These are phyloP conservation scores for Aspidiotus destructor DNA, from an alignment of 2,888 invertebrate genomes.

Conservation along the genomic window DNA sequence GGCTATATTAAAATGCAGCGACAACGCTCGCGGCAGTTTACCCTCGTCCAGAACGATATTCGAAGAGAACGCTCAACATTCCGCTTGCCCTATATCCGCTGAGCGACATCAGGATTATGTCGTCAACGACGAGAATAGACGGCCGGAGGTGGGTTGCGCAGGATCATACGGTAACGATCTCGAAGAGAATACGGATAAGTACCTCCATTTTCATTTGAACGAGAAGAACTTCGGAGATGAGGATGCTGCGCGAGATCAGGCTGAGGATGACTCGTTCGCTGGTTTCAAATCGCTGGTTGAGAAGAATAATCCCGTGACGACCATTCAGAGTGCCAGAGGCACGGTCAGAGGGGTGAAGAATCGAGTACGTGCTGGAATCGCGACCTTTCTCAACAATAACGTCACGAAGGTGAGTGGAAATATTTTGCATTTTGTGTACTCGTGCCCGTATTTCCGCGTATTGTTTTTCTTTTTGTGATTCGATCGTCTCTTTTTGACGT, in stretches of 20 bases:
- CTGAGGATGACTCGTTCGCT: constrained; percentile 55
- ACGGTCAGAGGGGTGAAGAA: constrained; percentile 91
- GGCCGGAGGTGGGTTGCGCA: constrained; percentile 42
- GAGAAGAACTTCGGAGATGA: constrained; percentile 52
- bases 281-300: constrained; percentile 53
- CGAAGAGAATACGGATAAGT: constrained; percentile 59
- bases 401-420: constrained; percentile 64
- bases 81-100: not conserved
- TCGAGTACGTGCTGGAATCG: constrained; percentile 86
- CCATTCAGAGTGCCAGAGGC: constrained; percentile 82
- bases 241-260: constrained; percentile 19
- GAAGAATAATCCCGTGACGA: constrained; percentile 60
- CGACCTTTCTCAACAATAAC: constrained; percentile 75
- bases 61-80: not conserved
- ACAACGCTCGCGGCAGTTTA: not conserved
- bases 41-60: constrained; percentile 2
- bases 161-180: constrained; percentile 44
- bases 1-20: constrained; percentile 30
- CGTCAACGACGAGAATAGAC: constrained; percentile 7
- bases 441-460: not conserved
- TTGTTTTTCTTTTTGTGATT: not conserved
- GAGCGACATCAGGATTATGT: not conserved
- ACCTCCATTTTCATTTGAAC: constrained; percentile 71
- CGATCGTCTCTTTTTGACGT: too few relatives aligned
- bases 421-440: not conserved